Evolutionary conservation across 2,797 vertebrate genomes (phyloP), one percentile per base, ranked within the genome.

Genomic region (Echiichthys vipera): DNA sequence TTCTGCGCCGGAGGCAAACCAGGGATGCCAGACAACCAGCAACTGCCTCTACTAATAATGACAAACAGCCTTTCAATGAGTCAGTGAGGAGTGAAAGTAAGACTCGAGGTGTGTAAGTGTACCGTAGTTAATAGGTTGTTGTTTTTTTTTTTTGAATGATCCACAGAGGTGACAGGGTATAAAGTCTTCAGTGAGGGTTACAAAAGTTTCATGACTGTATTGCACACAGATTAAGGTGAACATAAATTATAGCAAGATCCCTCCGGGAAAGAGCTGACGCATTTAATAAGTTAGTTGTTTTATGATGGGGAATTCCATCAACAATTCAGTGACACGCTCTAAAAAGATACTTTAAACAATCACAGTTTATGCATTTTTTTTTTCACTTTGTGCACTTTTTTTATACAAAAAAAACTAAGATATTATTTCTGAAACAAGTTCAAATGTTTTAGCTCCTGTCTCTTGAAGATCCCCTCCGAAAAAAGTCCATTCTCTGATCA

Each of bases 1-100:
- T 92, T 93, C 92, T 88, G 78, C 90, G 86, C 92, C 90, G 73
- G 72, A 68, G 92, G 91, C 88, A 25, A 91, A 91, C 84, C 78
- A 79, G 84, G 88, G 90, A 91, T 84, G 78, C 79, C 89, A 90
- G 86, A 87, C 83, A 86, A 83, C 84, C 18, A 84, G 82, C 85
- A 89, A 89, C 89, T 77, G 86, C 84, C 85, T 89, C 45, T 47
- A 6, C 70, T 88, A 88, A 89, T 90, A 88, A 90, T 89, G 88
- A 84, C 80, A 87, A 91, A 91, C 89, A 83, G 80, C 71, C 74
- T 72, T 54, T 80, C 69, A 83, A 62, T 81, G 83, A 92, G 73
- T 84, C 85, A 84, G 64, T 65, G 47, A 87, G 54, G 63, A 81
- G 84, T 80, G 81, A 92, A 91, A 91, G 84, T 76, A 65, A 66